Conservation (phyloP, 2,888 invertebrate genomes). For the Platycheirus albimanus region DNA sequence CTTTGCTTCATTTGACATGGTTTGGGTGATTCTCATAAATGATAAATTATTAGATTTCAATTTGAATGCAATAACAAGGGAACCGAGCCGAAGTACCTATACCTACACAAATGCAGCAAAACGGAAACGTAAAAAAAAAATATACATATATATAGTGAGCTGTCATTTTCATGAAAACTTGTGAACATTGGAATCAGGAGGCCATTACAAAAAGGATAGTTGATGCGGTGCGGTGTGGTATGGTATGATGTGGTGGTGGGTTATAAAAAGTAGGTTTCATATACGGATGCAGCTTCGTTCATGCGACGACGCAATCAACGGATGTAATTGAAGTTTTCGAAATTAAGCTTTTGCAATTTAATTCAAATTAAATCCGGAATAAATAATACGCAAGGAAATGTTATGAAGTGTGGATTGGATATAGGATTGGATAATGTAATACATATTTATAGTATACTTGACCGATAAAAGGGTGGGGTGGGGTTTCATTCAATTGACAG, state of each 20-base stretch:
- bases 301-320: constrained; percentile 62
- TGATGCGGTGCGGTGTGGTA: not conserved
- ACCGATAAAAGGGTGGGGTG: constrained; percentile 29
- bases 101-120: constrained; percentile 39
- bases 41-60: constrained; percentile 74
- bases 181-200: constrained; percentile 32
- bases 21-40: constrained; percentile 65
- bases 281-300: constrained; percentile 49
- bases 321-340: constrained; percentile 71
- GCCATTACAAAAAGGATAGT: constrained; percentile 20
- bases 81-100: not conserved
- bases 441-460: not conserved
- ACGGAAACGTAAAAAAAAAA: constrained; percentile 29
- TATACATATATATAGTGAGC: not conserved
- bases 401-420: constrained; percentile 19
- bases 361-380: constrained; percentile 63
- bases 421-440: not conserved
- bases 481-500: constrained; percentile 22
- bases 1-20: not conserved
- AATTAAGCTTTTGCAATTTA: constrained; percentile 63
- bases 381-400: constrained; percentile 38
- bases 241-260: not conserved
- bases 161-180: constrained; percentile 62
- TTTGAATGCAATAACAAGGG: constrained; percentile 68
- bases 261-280: constrained; percentile 28